phyloP scores from a whole-genome alignment of 1,140 invertebrate genomes.

The Procambarus virginalis region DNA sequence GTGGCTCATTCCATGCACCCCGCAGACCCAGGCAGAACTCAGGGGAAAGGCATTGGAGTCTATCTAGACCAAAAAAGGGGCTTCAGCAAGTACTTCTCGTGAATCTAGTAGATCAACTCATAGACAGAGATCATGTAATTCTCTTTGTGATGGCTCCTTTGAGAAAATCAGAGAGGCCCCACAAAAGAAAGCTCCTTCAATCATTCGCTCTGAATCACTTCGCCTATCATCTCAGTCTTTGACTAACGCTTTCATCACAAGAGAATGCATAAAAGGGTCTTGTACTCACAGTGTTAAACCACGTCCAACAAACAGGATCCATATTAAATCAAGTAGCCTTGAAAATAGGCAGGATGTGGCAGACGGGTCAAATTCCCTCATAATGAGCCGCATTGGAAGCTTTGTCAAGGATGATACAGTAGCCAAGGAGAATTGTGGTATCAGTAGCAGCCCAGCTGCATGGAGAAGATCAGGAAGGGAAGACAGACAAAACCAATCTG shows the following conservation, averaged over 20 bases:
- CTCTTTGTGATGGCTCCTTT: conserved; percentile 35
- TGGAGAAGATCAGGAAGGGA: conserved; percentile 20
- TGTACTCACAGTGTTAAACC: conserved; percentile 40
- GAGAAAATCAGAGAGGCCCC: conserved; percentile 34
- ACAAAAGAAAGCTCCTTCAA: conserved; percentile 16
- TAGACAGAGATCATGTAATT: conserved; percentile 46
- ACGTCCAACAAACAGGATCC: conserved; percentile 13
- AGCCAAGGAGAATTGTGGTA: conserved; percentile 1
- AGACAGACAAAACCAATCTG: conserved; percentile 17
- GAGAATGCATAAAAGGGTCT: conserved; percentile 41
- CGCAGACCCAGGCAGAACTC: conserved; percentile 36
- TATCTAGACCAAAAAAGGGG: conserved; percentile 29
- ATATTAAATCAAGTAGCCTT: conserved; percentile 2
- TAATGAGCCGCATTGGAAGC: conserved; percentile 33
- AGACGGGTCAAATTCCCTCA: conserved; percentile 19
- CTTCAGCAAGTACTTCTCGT: conserved; percentile 7
- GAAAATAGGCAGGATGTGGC: conserved; percentile 36
- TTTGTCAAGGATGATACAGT: conserved; percentile 20
- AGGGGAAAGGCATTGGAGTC: conserved; percentile 47
- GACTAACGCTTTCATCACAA: conserved; percentile 7
- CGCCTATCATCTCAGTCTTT: conserved; percentile 31
- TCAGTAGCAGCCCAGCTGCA: conserved; percentile 7
- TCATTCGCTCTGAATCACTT: conserved; percentile 37
- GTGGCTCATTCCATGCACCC: conserved; percentile 47
- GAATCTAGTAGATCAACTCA: conserved; percentile 12